Evolutionary conservation across 2,113 vertebrate species (phyloP).

Genomic region (Ahaetulla prasina): DNA sequence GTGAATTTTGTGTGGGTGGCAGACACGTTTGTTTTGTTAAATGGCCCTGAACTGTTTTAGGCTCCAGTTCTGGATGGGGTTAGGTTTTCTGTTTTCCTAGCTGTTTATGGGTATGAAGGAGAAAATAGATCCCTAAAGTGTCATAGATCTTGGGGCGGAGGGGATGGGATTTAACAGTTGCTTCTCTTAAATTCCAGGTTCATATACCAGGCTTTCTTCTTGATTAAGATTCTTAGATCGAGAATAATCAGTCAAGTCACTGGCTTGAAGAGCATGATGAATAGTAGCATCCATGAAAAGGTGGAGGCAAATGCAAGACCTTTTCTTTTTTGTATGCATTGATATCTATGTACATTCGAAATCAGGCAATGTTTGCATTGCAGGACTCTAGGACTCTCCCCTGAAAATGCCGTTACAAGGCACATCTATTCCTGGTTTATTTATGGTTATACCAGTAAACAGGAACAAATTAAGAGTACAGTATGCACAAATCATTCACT

Average conservation of each 20-base stretch:
- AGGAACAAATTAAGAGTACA: neutral
- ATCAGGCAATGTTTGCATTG: neutral
- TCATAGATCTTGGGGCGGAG: neutral
- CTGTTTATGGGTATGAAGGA: neutral
- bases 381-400: neutral
- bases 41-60: neutral
- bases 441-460: neutral
- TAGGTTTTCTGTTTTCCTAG: neutral
- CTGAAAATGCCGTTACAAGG: neutral
- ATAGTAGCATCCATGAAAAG: neutral
- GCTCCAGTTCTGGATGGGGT: neutral
- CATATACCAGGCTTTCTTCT: neutral
- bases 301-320: neutral
- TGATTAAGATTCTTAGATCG: neutral
- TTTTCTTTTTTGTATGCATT: neutral
- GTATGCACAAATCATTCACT: neutral
- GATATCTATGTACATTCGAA: neutral
- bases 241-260: neutral
- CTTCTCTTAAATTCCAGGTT: neutral
- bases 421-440: neutral
- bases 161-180: neutral
- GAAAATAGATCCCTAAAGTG: neutral
- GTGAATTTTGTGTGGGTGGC: neutral
- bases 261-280: neutral
- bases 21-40: neutral